A percentile compares a stretch with the other conserved stretches of the same genome.
Evolutionary conservation across 2,113 vertebrate species (phyloP).

Genomic region (Podarcis raffonei): DNA sequence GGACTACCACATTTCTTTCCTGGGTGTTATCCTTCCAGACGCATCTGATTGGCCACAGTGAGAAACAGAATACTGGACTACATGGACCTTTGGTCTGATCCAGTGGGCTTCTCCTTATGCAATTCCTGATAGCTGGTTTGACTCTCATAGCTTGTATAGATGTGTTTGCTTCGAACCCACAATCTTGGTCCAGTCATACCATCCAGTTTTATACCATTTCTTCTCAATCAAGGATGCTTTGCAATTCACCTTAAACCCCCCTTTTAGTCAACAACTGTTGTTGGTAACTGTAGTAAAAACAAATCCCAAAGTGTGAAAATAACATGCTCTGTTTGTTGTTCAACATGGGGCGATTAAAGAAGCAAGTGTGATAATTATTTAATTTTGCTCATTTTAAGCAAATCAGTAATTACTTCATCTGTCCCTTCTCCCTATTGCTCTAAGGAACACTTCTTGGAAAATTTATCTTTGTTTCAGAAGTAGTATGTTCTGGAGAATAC

Average conservation of each 20-base stretch:
- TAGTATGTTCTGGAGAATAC: not conserved
- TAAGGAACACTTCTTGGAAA: conserved; percentile 8
- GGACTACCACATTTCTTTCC: not conserved
- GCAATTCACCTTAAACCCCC: conserved; percentile 55
- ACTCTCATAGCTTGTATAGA: not conserved
- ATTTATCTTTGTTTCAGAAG: not conserved
- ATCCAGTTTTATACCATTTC: conserved; percentile 23
- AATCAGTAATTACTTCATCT: conserved; percentile 52
- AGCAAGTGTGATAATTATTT: conserved; percentile 63
- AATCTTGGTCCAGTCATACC: conserved; percentile 33
- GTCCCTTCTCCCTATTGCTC: conserved; percentile 26
- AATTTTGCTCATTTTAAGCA: conserved; percentile 67
- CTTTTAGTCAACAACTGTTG: conserved; percentile 61
- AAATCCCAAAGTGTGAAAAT: conserved; percentile 71
- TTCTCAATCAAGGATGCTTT: conserved; percentile 46
- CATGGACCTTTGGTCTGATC: not conserved
- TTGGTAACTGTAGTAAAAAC: conserved; percentile 62
- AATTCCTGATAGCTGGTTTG: not conserved
- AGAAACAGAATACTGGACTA: not conserved
- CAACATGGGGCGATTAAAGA: conserved; percentile 64
- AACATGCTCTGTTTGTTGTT: conserved; percentile 67
- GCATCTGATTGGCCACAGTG: too few relatives aligned
- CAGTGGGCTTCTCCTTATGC: not conserved
- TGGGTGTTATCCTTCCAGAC: not conserved
- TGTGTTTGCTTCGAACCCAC: not conserved